Base-by-base conservation (phyloP, 2,888 invertebrate species). In the Autographa pulchrina region DNA sequence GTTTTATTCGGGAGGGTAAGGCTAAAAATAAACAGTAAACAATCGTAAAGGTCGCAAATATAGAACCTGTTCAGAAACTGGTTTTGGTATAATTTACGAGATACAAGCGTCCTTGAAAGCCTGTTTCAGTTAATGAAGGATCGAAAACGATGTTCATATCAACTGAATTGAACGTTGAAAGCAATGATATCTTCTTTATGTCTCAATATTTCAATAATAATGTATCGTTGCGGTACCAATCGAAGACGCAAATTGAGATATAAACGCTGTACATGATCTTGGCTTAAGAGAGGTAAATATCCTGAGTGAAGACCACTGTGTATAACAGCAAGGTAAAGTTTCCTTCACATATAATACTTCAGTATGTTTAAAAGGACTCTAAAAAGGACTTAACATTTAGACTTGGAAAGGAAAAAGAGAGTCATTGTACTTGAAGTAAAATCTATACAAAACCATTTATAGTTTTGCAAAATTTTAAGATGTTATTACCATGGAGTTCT, bases 11-110 rank as follows among this genome's bases (percentile, higher is more conserved):
- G 74, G 20, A 41, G 52, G 20, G 52, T 89, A 88, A 88, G 82
- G 87, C 88, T 91, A 90, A 93, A 93, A 92, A 92, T 92, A 90
- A 90, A 91, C 88, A 78, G 89, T 92, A 92, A 92, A 93, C 91
- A 92, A 92, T 92, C 85, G 82, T 85, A 88, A 90, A 91, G 88
- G 88, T 89, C 88, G 89, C 87, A 84, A 89, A 89, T 88, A 86
- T 85, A 79, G 76, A 91, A 91, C 92, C 89, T 82, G 93, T 93
- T 92, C 87, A 64, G 69, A 70, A 78, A 80, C 83, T 77, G 61
- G 78, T 70, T 62, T 25, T 62, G 85, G 74, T 74, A 2, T 72
- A 89, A 88, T 76, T 84, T 62, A 84, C 38, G 75, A 82, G 86
- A 70, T 67, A 41, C 18, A n/a, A 78, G 88, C 86, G 85, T 70